These are phyloP conservation scores for Epirrhoe tristata DNA, from an alignment of 2,888 invertebrate genomes.

Conservation along the genomic window DNA sequence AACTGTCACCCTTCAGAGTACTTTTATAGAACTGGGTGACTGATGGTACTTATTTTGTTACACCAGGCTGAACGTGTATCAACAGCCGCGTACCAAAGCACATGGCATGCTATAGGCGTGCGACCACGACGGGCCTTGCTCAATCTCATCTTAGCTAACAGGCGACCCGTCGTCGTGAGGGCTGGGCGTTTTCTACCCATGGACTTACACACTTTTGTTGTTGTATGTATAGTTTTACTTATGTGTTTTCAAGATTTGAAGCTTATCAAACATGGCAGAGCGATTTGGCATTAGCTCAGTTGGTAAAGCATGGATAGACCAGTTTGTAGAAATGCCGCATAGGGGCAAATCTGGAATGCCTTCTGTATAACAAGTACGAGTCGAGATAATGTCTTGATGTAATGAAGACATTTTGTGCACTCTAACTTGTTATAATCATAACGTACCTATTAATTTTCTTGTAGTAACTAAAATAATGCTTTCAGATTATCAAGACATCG, in stretches of 20 bases:
- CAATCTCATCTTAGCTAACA: conserved; percentile 63
- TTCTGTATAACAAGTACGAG: too few relatives aligned
- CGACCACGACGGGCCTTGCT: conserved; percentile 63
- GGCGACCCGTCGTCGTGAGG: conserved; percentile 56
- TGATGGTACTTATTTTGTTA: neutral
- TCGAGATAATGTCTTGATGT: too few relatives aligned
- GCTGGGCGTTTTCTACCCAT: conserved; percentile 72
- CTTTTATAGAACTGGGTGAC: too few relatives aligned
- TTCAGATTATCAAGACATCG: conserved; percentile 79
- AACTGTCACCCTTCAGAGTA: too few relatives aligned
- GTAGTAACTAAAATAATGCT: conserved; percentile 36
- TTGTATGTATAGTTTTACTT: conserved; percentile 51
- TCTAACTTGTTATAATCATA: too few relatives aligned
- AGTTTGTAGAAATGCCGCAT: too few relatives aligned
- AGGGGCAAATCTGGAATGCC: too few relatives aligned
- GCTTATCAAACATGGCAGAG: too few relatives aligned
- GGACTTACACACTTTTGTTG: conserved; percentile 72
- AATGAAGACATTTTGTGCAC: too few relatives aligned
- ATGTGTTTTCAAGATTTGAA: too few relatives aligned
- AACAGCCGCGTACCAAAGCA: conserved; percentile 70
- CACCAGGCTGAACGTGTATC: conserved; percentile 71
- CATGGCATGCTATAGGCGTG: conserved; percentile 66
- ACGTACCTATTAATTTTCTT: neutral
- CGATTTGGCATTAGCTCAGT: too few relatives aligned
- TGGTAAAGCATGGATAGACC: too few relatives aligned